Conservation (phyloP, 2,797 vertebrate genomes). For the Sebastes variabilis region DNA sequence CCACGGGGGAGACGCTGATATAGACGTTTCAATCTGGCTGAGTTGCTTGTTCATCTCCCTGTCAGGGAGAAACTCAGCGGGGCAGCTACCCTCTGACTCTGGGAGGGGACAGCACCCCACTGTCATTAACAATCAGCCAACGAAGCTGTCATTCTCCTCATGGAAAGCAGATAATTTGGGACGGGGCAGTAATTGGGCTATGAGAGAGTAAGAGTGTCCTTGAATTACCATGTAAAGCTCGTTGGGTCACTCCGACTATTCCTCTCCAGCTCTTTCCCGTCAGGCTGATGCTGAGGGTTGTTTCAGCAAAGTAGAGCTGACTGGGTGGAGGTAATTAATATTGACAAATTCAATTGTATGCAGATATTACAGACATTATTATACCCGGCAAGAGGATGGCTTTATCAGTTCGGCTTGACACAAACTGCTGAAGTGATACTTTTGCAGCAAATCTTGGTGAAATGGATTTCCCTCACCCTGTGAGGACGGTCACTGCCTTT, state of each 20-base stretch:
- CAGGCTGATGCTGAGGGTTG: slow-evolving; percentile 17
- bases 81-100: slow-evolving; percentile 53
- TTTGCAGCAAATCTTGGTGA: slow-evolving; percentile 44
- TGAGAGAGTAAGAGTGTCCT: slow-evolving; percentile 38
- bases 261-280: slow-evolving; percentile 25
- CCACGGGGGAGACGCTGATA: slow-evolving; percentile 62
- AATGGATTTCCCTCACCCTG: slow-evolving; percentile 63
- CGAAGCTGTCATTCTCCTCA: slow-evolving; percentile 58
- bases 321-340: slow-evolving; percentile 38
- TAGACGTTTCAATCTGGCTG: slow-evolving; percentile 67
- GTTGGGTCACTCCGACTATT: slow-evolving; percentile 6
- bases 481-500: slow-evolving; percentile 59
- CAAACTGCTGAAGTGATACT: slow-evolving; percentile 65
- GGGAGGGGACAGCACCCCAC: slow-evolving; percentile 36
- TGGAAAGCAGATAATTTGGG: slow-evolving; percentile 49
- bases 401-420: slow-evolving; percentile 29
- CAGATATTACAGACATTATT: slow-evolving; percentile 54
- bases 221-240: slow-evolving; percentile 43
- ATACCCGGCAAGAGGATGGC: not conserved
- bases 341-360: slow-evolving; percentile 61
- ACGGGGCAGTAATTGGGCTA: slow-evolving; percentile 10
- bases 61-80: slow-evolving; percentile 52
- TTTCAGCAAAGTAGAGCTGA: slow-evolving; percentile 17
- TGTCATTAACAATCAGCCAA: slow-evolving; percentile 72
- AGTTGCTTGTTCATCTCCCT: slow-evolving; percentile 52